Conservation (phyloP, 2,797 vertebrate species). For the Esox masquinongy region DNA sequence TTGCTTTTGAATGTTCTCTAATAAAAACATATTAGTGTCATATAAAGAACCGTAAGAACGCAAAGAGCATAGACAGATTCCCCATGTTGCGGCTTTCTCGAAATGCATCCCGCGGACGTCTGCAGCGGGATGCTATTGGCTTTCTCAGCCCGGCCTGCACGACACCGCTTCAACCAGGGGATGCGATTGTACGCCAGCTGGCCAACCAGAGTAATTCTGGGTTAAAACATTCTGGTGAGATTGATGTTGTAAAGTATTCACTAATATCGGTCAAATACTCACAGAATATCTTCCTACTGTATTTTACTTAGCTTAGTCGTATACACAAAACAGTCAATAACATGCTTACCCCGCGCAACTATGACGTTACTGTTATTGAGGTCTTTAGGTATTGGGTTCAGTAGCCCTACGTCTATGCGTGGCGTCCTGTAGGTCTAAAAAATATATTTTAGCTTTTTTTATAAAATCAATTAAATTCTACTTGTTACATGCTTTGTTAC, state of each 20-base stretch:
- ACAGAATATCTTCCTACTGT: neutral
- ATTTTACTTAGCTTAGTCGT: neutral
- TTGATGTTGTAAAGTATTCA: neutral
- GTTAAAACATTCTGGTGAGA: neutral
- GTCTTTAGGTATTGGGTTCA: too few species aligned
- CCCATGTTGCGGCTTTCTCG: slow-evolving; percentile 4
- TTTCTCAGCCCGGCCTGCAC: neutral
- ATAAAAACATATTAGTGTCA: neutral
- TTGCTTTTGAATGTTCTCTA: neutral
- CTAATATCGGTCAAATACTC: neutral
- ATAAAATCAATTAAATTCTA: too few species aligned
- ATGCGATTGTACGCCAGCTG: neutral
- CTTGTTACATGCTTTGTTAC: too few species aligned
- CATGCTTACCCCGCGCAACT: neutral
- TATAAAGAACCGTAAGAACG: neutral
- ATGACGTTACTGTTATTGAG: too few species aligned
- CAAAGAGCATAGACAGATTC: neutral
- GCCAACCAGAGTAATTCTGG: neutral
- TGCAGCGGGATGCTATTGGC: too few species aligned
- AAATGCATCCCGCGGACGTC: too few species aligned
- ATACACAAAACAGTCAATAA: neutral
- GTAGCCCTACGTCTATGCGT: too few species aligned
- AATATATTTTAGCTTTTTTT: too few species aligned
- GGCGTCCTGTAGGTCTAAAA: too few species aligned
- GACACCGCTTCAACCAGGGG: neutral